A percentile compares a stretch with the other conserved stretches of the same genome.
phyloP scores from a whole-genome alignment of 2,113 vertebrate species.

The Ceyx margarethae region DNA sequence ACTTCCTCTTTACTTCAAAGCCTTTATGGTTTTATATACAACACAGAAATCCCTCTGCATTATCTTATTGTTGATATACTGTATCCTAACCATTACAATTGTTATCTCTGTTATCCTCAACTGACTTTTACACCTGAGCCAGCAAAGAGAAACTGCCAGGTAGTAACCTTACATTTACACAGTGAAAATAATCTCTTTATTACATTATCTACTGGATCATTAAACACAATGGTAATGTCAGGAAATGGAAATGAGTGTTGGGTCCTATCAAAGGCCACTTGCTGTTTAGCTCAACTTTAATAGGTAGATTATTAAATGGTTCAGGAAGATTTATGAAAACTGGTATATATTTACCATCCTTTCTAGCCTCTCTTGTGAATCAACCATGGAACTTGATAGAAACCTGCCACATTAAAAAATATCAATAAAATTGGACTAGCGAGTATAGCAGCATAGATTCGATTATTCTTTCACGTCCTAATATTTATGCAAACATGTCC shows the following conservation, averaged over 20 bases:
- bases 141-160: constrained; percentile 34
- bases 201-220: constrained; percentile 45
- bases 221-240: constrained; percentile 41
- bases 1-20: neutral
- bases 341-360: neutral
- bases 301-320: constrained; percentile 34
- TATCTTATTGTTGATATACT: neutral
- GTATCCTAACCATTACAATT: neutral
- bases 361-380: neutral
- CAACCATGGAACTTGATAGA: neutral
- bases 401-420: neutral
- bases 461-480: neutral
- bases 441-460: neutral
- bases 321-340: constrained; percentile 4
- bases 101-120: constrained; percentile 24
- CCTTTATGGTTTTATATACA: neutral
- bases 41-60: neutral
- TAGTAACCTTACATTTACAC: constrained; percentile 12
- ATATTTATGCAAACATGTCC: neutral
- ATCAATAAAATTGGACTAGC: neutral
- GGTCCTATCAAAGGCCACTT: constrained; percentile 43
- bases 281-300: constrained; percentile 28
- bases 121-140: neutral
- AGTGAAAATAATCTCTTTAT: constrained; percentile 43
- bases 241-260: constrained; percentile 42